Percentiles rank a stretch among this genome's conserved stretches.
Evolutionary conservation across 2,113 vertebrate species (phyloP).

Genomic region (Phoxinus phoxinus): DNA sequence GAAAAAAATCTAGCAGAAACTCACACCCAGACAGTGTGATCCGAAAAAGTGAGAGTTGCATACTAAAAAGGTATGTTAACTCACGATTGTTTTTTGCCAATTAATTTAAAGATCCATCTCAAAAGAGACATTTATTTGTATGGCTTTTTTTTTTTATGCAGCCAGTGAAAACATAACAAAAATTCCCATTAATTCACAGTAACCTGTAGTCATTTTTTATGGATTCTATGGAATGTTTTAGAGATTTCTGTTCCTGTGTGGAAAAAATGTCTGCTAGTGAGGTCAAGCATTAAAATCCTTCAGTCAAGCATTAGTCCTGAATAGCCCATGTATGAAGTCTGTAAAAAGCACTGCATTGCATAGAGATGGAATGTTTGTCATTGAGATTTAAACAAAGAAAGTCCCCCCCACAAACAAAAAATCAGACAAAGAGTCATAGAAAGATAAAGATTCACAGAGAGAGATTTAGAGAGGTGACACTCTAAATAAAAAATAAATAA

Average conservation of each 20-base stretch:
- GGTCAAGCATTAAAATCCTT: neutral
- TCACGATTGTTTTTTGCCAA: neutral
- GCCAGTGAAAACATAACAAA: neutral
- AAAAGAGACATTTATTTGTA: neutral
- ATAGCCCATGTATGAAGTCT: neutral
- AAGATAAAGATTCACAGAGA: neutral
- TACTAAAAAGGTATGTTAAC: neutral
- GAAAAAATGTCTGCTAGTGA: neutral
- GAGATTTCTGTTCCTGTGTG: neutral
- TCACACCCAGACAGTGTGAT: neutral
- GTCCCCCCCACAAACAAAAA: neutral
- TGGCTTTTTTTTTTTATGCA: conserved; percentile 2
- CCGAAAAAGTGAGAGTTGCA: neutral
- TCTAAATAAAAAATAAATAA: neutral
- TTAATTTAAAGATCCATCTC: neutral
- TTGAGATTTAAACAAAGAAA: neutral
- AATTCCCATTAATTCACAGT: neutral
- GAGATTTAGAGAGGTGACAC: neutral
- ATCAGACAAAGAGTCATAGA: neutral
- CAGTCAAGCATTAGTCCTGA: neutral
- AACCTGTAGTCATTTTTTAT: too few species aligned
- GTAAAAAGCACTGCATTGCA: too few species aligned
- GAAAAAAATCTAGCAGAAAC: neutral
- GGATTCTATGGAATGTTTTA: neutral
- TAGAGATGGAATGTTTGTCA: neutral